phyloP scores from a whole-genome alignment of 2,888 invertebrate genomes.

The Conchocele bisecta region DNA sequence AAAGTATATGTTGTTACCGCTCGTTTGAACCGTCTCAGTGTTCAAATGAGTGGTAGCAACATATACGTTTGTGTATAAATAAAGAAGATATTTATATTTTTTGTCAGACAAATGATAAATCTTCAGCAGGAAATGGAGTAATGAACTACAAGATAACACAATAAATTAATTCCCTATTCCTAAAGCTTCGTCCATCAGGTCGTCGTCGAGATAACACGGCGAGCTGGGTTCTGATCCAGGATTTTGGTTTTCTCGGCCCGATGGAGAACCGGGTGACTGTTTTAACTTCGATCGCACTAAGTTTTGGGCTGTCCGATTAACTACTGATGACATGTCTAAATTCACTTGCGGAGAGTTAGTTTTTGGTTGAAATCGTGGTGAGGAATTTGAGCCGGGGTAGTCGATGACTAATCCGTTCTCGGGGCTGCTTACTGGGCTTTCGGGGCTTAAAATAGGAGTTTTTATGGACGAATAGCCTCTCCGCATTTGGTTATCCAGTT shows the following conservation, averaged over 20 bases:
- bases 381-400: slow-evolving; percentile 70
- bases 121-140: no score
- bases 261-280: slow-evolving; percentile 42
- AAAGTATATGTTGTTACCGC: no score
- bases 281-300: slow-evolving; percentile 42
- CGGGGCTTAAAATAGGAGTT: slow-evolving; percentile 65
- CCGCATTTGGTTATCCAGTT: slow-evolving; percentile 53
- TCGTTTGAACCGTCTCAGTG: no score
- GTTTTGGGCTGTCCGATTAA: slow-evolving; percentile 23
- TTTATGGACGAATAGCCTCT: slow-evolving; percentile 45
- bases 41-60: no score
- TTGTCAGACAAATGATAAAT: no score
- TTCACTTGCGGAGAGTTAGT: slow-evolving; percentile 67
- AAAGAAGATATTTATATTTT: no score
- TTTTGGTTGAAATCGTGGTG: no score
- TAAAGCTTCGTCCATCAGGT: slow-evolving; percentile 94
- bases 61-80: no score
- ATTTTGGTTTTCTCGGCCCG: slow-evolving; percentile 46
- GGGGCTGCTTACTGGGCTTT: slow-evolving; percentile 80
- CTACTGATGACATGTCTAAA: slow-evolving; percentile 38
- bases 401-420: slow-evolving; percentile 82
- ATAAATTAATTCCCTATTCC: no score
- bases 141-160: no score
- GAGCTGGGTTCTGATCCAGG: slow-evolving; percentile 55
- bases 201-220: slow-evolving; percentile 91